Base-by-base conservation (phyloP, 1,140 invertebrate species). In the Diabrotica virgifera region DNA sequence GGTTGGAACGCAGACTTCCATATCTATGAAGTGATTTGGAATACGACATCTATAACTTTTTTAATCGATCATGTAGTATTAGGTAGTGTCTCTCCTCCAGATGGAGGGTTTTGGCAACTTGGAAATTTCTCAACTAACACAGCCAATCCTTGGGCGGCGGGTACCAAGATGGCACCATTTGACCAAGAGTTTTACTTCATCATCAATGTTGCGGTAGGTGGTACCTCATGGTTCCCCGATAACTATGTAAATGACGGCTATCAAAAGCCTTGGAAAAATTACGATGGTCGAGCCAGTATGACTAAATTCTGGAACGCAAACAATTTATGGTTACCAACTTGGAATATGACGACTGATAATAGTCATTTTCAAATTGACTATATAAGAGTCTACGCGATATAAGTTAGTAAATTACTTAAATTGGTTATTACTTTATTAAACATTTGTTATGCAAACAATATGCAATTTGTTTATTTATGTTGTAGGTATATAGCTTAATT, bases 141-240 rank as follows among this genome's bases (percentile, higher is more conserved):
- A n/a, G 61, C 65, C 6, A 76, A 78, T 70, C 72, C 72, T 7
- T 84, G 82, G 82, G 61, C 67, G n/a, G 55, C 62, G n/a, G 77
- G 74, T 10, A 64, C 66, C 0, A 76, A 75, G 61, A 81, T 83
- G 75, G 83, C 85, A 38, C 84, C 85, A 5, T 86, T 86, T 67
- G 83, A 85, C 72, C 75, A 81, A 69, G 67, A 88, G 84, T 89
- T 89, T 76, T 87, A 87, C 70, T 67, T 89, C 9, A 85, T 89
- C 53, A 77, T 89, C 11, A 88, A 89, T 74, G 54, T 72, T n/a
- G 36, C 71, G 62, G 35, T 64, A 62, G 78, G 78, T 5, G 76
- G 83, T 7, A 53, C 60, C 3, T 74, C 68, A 11, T 83, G 75
- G 73, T 84, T 85, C 75, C 76, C 81, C 4, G 83, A 85, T 70